Base-by-base conservation (phyloP, 1,140 invertebrate species). In the Polyergus mexicanus region DNA sequence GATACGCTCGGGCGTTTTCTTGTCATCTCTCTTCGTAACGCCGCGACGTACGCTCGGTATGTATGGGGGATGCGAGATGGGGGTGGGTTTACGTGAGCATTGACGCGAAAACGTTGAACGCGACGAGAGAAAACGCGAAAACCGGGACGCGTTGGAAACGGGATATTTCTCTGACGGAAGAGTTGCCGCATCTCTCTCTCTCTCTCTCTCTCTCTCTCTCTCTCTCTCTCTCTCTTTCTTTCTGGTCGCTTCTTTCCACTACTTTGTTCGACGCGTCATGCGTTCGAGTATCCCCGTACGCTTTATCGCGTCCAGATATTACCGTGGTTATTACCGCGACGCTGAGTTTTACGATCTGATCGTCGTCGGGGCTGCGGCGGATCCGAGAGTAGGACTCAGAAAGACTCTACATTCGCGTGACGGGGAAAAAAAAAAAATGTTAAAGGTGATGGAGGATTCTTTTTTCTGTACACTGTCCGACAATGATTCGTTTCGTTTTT, bases 311-410 rank as follows among this genome's bases (percentile, higher is more conserved):
- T 28, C 44, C 86, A 78, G 89, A 89, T 90, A 90, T 90, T 90
- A 89, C 80, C 85, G 58, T 78, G 74, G 86, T 80, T 90, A 90
- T 90, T 90, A 90, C 77, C 83, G 84, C 83, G 58, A 86, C 66
- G 84, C 71, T 78, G 60, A 90, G 54, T 76, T 90, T 90, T 90
- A 90, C 78, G 88, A 90, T 80, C 74, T 72, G 80, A 87, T 90
- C 75, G 75, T 87, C 58, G 63, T 32, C 32, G 63, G 60, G 60
- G 6, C 4, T 56, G 56, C 32, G 54, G 25, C 41, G 68, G 8
- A 13, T 3, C 44, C 35, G 54, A 63, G 81, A 60, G 19, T 19
- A 71, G 44, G 56, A 22, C 2, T 6, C 19, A 54, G 47, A 71
- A 63, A 51, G 56, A 28, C 8, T 51, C 71, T n/a, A 25, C 32